A percentile compares a stretch with the other conserved stretches of the same genome.
Conservation (phyloP, 2,113 vertebrate species). For the Addax nasomaculatus region DNA sequence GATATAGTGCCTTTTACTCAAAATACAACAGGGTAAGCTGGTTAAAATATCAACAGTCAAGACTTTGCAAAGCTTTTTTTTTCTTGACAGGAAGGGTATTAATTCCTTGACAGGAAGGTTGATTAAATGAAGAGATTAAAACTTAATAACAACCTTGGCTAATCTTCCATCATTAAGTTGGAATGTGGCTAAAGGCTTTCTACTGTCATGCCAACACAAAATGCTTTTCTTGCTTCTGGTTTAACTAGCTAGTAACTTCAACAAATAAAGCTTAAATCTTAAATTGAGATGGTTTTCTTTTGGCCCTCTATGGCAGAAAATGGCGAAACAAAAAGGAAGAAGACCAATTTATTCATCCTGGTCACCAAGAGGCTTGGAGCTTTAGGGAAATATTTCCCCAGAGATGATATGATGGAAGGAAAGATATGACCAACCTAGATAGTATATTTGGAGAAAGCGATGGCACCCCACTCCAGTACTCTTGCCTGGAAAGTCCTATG, state of each 20-base stretch:
- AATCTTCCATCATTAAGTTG: neutral
- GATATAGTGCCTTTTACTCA: neutral
- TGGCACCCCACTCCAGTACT: too few species aligned
- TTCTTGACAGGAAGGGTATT: neutral
- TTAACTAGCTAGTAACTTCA: conserved; percentile 38
- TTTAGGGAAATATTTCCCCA: conserved; percentile 34
- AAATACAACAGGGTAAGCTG: neutral
- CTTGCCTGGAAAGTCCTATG: too few species aligned
- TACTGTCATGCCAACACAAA: neutral
- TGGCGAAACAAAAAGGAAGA: neutral
- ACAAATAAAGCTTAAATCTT: conserved; percentile 32
- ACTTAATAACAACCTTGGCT: conserved; percentile 35
- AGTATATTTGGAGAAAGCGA: neutral
- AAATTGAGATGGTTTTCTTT: conserved; percentile 40
- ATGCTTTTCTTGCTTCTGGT: neutral
- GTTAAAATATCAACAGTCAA: conserved; percentile 23
- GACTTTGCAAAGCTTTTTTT: neutral
- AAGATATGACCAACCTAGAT: neutral
- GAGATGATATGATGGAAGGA: neutral
- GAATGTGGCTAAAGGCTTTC: neutral
- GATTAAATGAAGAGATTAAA: conserved; percentile 15
- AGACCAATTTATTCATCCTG: neutral
- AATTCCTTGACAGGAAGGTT: neutral
- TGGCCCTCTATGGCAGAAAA: neutral
- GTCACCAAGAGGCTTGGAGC: neutral